Evolutionary conservation across 1,140 invertebrate species (phyloP).

Genomic region (Atopsyche davidsoni): DNA sequence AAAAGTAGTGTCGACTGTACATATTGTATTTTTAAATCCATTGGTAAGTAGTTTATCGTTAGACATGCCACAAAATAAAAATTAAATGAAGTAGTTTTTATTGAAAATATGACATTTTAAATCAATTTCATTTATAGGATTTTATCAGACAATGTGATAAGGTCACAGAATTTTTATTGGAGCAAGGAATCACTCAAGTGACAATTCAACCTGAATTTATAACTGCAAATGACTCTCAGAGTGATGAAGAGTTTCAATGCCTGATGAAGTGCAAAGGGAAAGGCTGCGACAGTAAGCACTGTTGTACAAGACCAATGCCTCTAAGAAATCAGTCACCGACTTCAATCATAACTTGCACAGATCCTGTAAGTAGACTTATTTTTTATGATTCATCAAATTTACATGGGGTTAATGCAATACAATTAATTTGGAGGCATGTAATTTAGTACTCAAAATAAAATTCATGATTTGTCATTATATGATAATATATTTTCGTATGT

Average conservation of each 20-base stretch:
- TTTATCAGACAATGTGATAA: constrained; percentile 56
- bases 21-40: constrained; percentile 64
- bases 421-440: too few species aligned
- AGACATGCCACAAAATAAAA: constrained; percentile 3
- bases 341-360: background rate
- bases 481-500: too few species aligned
- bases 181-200: constrained; percentile 68
- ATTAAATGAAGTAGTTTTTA: constrained; percentile 9
- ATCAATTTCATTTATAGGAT: constrained; percentile 39
- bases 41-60: constrained; percentile 39
- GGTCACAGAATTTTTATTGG: constrained; percentile 61
- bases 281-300: constrained; percentile 22
- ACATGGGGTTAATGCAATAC: too few species aligned
- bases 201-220: constrained; percentile 76
- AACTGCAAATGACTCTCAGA: constrained; percentile 20
- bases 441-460: too few species aligned
- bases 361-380: too few species aligned
- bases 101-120: constrained; percentile 15
- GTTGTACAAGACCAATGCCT: constrained; percentile 12
- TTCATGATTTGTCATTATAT: too few species aligned
- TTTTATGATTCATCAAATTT: too few species aligned
- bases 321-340: background rate
- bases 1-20: constrained; percentile 66
- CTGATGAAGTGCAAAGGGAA: constrained; percentile 27
- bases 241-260: constrained; percentile 9